Base-by-base conservation (phyloP, 1,140 invertebrate genomes). In the Nymphalis io region DNA sequence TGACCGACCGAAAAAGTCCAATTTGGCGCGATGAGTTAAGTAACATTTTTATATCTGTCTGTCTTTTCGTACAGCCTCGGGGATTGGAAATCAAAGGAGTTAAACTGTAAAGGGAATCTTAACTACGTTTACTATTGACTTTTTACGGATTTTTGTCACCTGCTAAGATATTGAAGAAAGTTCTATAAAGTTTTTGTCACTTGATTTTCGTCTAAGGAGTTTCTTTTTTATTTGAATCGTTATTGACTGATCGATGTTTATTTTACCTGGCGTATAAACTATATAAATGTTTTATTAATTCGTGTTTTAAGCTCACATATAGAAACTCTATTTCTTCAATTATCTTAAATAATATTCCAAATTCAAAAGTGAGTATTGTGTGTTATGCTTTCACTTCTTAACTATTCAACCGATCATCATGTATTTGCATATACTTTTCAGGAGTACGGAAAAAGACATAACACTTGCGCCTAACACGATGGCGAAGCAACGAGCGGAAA, bases 81-180 rank as follows among this genome's bases (percentile, higher is more conserved):
- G 82, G 80, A 80, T 81, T 78, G 74, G 76, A 79, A 87, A 84
- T 83, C 82, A 83, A 87, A 85, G 81, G 79, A 83, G 77, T 84
- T 81, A 79, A 82, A 83, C 74, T 64, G 71, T 68, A 69, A 78
- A 78, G 72, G 60, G 76, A 75, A 75, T 78, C 70, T 75, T 77
- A 75, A 77, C 74, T 77, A 78, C 79, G 75, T 82, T 80, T 76
- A 72, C 75, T 80, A 79, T 80, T 80, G 78, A 75, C 79, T 75
- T 78, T 74, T 78, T 78, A 72, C 69, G 40, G 44, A 38, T 55
- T 60, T 67, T 61, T 70, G 68, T 64, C 68, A 63, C 62, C 61
- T 63, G 20, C 60, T 15, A 46, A 46, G 53, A 66, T 61, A 61
- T 61, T 68, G 44, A 48, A 23, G 10, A 62, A 62, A 62, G 60